These are phyloP conservation scores for Dromococcyx pavoninus DNA, from an alignment of 2,797 vertebrate species.

Conservation along the genomic window DNA sequence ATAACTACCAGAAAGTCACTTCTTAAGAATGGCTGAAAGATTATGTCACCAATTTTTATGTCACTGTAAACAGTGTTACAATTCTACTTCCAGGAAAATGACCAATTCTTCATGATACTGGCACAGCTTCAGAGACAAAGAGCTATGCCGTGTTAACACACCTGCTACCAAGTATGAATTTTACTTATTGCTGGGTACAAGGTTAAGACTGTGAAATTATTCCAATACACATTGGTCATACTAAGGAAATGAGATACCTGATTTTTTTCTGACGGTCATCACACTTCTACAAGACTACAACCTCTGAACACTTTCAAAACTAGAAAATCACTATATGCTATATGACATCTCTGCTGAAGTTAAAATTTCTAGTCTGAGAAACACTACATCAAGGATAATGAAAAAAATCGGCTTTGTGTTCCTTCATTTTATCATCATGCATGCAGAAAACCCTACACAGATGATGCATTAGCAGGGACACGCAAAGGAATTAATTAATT, in stretches of 20 bases:
- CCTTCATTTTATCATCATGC: not conserved
- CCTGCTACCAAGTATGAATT: not conserved
- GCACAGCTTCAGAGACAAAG: not conserved
- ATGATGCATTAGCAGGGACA: not conserved
- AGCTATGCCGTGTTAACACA: not conserved
- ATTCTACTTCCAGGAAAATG: not conserved
- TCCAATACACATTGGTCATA: not conserved
- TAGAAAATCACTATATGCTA: not conserved
- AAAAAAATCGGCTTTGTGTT: not conserved
- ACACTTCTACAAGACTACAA: not conserved
- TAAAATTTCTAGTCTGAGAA: not conserved
- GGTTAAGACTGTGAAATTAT: not conserved
- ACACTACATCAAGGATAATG: not conserved
- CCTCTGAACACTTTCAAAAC: not conserved
- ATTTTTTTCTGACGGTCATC: not conserved
- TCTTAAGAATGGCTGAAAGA: not conserved
- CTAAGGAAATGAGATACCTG: not conserved
- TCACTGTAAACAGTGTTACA: not conserved
- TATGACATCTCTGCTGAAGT: not conserved
- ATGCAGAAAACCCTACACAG: not conserved
- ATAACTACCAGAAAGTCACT: not conserved
- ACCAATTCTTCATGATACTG: not conserved
- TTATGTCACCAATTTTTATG: not conserved
- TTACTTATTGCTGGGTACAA: not conserved
- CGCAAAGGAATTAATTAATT: not conserved